Percentiles rank a stretch among this genome's conserved stretches.
phyloP scores from a whole-genome alignment of 1,140 invertebrate genomes.

The Platyscapa corneri region DNA sequence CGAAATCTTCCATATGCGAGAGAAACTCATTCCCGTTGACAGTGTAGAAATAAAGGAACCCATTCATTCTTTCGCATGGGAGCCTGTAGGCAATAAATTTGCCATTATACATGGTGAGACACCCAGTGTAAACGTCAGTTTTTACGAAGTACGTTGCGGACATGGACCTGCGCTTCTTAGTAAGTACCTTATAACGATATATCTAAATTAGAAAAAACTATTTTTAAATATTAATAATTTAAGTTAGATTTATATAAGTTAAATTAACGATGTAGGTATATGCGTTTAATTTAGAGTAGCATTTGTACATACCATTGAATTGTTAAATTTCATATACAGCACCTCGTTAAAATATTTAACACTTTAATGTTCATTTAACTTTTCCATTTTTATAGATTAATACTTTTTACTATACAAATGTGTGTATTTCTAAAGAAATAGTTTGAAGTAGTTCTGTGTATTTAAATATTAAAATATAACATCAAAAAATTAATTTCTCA shows the following conservation, averaged over 20 bases:
- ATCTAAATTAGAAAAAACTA: neutral
- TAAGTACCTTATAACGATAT: conserved; percentile 67
- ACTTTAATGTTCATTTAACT: no score
- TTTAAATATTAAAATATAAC: no score
- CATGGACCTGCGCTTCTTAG: conserved; percentile 90
- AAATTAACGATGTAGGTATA: neutral
- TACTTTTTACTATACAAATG: no score
- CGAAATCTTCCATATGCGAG: conserved; percentile 98
- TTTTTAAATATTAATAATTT: no score
- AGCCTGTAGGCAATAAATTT: conserved; percentile 96
- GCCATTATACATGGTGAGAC: conserved; percentile 96
- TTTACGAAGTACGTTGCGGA: conserved; percentile 93
- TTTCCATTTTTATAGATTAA: no score
- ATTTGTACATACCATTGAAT: no score
- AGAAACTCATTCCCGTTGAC: conserved; percentile 98
- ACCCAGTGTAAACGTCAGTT: conserved; percentile 91
- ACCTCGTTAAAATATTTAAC: no score
- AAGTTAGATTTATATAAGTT: neutral
- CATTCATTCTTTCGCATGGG: conserved; percentile 98
- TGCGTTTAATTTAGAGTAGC: no score
- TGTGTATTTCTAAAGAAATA: no score
- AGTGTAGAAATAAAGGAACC: conserved; percentile 95
- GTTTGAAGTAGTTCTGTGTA: no score
- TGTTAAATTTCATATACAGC: no score
- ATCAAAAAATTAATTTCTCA: no score